A percentile compares a stretch with the other conserved stretches of the same genome.
Conservation (phyloP, 2,888 invertebrate genomes). For the Eristalinus sepulchralis region DNA sequence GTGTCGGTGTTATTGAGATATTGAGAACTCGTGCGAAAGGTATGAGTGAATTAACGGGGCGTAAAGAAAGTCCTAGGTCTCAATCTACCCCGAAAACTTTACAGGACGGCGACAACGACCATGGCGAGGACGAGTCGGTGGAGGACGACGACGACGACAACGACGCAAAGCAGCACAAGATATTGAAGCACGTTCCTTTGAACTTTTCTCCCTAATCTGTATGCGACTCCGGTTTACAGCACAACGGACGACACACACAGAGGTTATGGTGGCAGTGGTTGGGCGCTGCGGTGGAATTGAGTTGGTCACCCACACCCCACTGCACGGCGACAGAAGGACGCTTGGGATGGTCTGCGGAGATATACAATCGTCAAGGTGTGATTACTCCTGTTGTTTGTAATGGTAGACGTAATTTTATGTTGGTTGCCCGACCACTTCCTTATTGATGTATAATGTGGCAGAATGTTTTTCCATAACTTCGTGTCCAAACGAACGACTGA, state of each 20-base stretch:
- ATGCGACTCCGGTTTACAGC: constrained; percentile 58
- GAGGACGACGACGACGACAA: constrained; percentile 13
- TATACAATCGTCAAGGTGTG: constrained; percentile 54
- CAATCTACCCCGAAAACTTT: constrained; percentile 52
- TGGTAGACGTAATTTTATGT: constrained; percentile 42
- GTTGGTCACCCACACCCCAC: constrained; percentile 15
- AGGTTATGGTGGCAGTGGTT: constrained; percentile 22
- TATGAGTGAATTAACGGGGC: constrained; percentile 62
- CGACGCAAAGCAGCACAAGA: constrained; percentile 40
- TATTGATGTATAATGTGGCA: constrained; percentile 16
- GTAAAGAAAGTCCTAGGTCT: constrained; percentile 52
- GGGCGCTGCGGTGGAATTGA: constrained; percentile 23
- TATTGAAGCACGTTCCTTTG: constrained; percentile 69
- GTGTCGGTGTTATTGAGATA: constrained; percentile 60
- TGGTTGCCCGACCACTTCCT: constrained; percentile 28
- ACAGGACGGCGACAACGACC: constrained; percentile 33
- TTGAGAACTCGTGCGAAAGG: constrained; percentile 62
- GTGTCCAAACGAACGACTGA: neutral
- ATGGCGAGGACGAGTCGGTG: neutral
- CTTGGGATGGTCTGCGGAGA: constrained; percentile 5
- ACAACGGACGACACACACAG: constrained; percentile 42
- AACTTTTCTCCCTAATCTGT: constrained; percentile 64
- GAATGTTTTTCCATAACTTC: constrained; percentile 19
- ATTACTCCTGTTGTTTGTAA: constrained; percentile 51
- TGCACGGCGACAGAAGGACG: constrained; percentile 24